phyloP scores from a whole-genome alignment of 2,888 invertebrate species.

The Idaea aversata region DNA sequence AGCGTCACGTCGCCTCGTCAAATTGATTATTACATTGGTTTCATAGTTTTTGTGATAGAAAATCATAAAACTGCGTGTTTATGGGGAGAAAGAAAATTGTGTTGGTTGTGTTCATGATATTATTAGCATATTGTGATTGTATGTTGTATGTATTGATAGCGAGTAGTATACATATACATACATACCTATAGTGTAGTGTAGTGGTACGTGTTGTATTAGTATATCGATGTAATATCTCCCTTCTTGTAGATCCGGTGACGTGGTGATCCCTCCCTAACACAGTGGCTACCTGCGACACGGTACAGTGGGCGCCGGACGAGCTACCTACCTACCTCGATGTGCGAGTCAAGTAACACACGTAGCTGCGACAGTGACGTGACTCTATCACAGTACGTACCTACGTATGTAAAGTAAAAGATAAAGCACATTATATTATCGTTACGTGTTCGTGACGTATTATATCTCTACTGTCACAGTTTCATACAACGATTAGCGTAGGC shows the following conservation, averaged over 20 bases:
- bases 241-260: too few species aligned
- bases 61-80: not conserved
- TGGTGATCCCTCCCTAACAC: too few species aligned
- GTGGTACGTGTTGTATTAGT: too few species aligned
- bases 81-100: not conserved
- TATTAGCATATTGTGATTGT: not conserved
- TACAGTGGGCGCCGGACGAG: too few species aligned
- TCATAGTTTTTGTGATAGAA: not conserved
- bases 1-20: not conserved
- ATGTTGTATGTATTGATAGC: not conserved
- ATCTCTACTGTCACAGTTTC: not conserved
- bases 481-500: not conserved
- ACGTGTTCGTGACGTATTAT: not conserved
- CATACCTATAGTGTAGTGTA: too few species aligned
- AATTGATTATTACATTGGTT: not conserved
- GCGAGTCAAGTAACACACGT: too few species aligned
- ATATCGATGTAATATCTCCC: too few species aligned
- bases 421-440: not conserved
- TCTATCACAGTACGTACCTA: too few species aligned
- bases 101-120: not conserved
- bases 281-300: too few species aligned
- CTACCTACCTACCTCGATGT: too few species aligned
- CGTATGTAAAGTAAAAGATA: not conserved
- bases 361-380: too few species aligned
- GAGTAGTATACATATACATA: too few species aligned